Percentiles rank a stretch among this genome's conserved stretches.
These are phyloP conservation scores for Ecdyonurus torrentis DNA, from an alignment of 2,888 invertebrate species.

Conservation along the genomic window DNA sequence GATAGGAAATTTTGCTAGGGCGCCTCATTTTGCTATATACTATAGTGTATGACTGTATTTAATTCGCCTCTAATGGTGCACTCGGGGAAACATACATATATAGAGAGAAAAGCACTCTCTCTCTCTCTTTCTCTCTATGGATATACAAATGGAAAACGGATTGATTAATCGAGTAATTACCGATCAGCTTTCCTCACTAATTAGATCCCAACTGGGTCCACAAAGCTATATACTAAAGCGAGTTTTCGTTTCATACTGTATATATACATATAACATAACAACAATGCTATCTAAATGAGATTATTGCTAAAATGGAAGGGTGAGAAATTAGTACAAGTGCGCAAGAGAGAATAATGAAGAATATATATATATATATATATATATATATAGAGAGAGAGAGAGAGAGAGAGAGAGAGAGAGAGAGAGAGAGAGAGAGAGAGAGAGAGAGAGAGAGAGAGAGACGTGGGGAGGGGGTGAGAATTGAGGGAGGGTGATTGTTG, in stretches of 20 bases:
- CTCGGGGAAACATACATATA: conserved; percentile 4
- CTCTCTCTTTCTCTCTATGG: not conserved
- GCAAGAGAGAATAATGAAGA: not conserved
- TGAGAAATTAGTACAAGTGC: not conserved
- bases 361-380: no score
- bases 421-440: no score
- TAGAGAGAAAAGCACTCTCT: conserved; percentile 1
- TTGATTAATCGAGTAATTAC: conserved; percentile 40
- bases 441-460: no score
- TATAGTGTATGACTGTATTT: not conserved
- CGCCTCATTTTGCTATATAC: not conserved
- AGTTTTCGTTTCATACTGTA: no score
- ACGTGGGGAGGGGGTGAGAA: no score
- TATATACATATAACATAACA: not conserved
- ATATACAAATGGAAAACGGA: conserved; percentile 8
- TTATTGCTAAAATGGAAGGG: conserved; percentile 17
- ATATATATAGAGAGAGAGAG: no score
- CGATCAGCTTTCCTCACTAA: conserved; percentile 26
- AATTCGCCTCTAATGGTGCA: conserved; percentile 8
- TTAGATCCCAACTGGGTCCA: conserved; percentile 16
- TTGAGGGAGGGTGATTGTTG: no score
- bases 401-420: no score
- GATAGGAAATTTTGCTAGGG: conserved; percentile 3
- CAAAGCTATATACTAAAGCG: no score
- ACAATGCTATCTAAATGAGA: conserved; percentile 25